Percentiles rank a stretch among this genome's conserved stretches.
Evolutionary conservation across 1,140 invertebrate genomes (phyloP).

Genomic region (Temnothorax curvispinosus): DNA sequence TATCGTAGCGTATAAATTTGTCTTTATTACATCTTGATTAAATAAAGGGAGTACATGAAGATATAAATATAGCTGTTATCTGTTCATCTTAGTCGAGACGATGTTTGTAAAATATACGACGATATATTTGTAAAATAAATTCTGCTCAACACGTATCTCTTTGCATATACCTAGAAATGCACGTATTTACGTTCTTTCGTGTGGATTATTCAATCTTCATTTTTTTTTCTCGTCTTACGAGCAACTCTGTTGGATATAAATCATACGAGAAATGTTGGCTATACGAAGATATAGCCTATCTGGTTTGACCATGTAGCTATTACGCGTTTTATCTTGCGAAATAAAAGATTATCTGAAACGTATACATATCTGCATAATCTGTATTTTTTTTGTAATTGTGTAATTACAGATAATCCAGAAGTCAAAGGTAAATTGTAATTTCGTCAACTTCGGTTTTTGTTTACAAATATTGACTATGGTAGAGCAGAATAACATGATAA

Average conservation of each 20-base stretch:
- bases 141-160: neutral
- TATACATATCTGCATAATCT: neutral
- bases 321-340: neutral
- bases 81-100: neutral
- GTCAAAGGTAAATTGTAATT: neutral
- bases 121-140: constrained; percentile 52
- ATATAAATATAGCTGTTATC: neutral
- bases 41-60: constrained; percentile 42
- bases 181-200: neutral
- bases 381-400: neutral
- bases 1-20: constrained; percentile 25
- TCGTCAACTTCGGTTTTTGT: neutral
- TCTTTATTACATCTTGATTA: constrained; percentile 32
- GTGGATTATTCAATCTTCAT: no score
- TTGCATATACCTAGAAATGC: neutral
- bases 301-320: neutral
- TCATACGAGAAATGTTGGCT: neutral
- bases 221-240: neutral
- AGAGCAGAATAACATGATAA: neutral
- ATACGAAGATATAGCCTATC: neutral
- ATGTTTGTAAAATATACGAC: no score
- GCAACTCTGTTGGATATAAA: neutral
- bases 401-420: neutral
- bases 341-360: neutral
- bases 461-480: neutral